Base-by-base conservation (phyloP, 2,797 vertebrate species). In the Natrix natrix region DNA sequence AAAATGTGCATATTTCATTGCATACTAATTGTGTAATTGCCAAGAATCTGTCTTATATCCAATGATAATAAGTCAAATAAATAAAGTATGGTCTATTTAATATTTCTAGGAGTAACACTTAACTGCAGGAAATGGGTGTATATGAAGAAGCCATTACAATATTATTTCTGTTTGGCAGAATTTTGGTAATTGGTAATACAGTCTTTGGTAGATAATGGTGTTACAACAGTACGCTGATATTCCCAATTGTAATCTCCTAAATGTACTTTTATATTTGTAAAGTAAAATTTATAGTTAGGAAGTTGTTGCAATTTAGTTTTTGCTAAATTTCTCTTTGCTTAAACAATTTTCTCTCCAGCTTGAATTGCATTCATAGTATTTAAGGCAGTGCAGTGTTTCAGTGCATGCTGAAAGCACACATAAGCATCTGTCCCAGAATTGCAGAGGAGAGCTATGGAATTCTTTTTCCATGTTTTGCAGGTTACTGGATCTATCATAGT, bases 211-310 rank as follows among this genome's bases (percentile, higher is more conserved):
- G 69, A 78, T 78, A 78, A 78, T 22, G 20, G 32, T 78, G 32
- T 78, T 78, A 88, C 17, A 92, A 8, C 61, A 13, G 91, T 83
- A 88, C 83, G 52, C 86, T 14, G 13, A 55, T 86, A 17, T 43
- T n/a, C 43, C 48, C 6, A 24, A 26, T 63, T 43, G 11, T 0
- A 60, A 90, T 91, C 56, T 56, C 69, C 86, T 90, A 1, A 55
- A 22, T 2, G 8, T 43, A 28, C 37, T 20, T 61, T 90, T 28
- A n/a, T 28, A 8, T 4, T 48, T 90, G 22, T 56, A 91, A 0
- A 0, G 56, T 90, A 56, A 57, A 59, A 11, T 2, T 17, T 1
- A 52, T 52, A 88, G 52, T 86, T 52, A 0, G 54, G 78, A 24
- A 3, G 32, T 59, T 83, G 28, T 28, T 91, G 57, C 16, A 87